These are phyloP conservation scores for Drosophila nigrodunni DNA, from an alignment of 1,140 invertebrate genomes.

Conservation along the genomic window DNA sequence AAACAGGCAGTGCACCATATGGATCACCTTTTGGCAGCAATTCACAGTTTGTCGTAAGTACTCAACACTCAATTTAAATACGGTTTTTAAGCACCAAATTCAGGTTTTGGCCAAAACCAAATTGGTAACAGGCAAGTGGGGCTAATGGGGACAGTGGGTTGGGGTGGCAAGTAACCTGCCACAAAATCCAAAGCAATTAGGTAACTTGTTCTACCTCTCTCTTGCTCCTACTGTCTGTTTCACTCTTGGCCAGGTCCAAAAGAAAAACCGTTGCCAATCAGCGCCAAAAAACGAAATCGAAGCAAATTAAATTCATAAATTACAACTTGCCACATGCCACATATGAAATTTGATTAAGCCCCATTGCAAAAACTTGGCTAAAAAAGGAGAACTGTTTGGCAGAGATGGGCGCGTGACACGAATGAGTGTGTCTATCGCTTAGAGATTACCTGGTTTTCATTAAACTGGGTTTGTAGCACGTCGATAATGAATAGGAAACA, in stretches of 20 bases:
- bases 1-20: conserved; percentile 52
- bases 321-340: conserved; percentile 52
- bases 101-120: conserved; percentile 51
- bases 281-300: conserved; percentile 70
- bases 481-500: conserved; percentile 13
- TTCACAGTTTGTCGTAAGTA: conserved; percentile 76
- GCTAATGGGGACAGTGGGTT: background rate
- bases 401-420: conserved; percentile 41
- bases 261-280: conserved; percentile 53
- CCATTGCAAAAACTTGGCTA: conserved; percentile 40
- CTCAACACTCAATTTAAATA: conserved; percentile 21
- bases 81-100: conserved; percentile 27
- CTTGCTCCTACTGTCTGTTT: background rate
- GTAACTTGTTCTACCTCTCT: conserved; percentile 38
- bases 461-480: conserved; percentile 25
- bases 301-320: conserved; percentile 62
- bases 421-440: background rate
- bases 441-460: background rate
- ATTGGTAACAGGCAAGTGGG: conserved; percentile 12
- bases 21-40: conserved; percentile 61
- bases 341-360: conserved; percentile 59
- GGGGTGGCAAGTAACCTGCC: conserved; percentile 12
- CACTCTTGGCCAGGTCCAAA: conserved; percentile 19
- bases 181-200: conserved; percentile 58
- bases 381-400: conserved; percentile 29